Percentiles rank a stretch among this genome's conserved stretches.
These are phyloP conservation scores for Volucella bombylans DNA, from an alignment of 2,888 invertebrate genomes.

Conservation along the genomic window DNA sequence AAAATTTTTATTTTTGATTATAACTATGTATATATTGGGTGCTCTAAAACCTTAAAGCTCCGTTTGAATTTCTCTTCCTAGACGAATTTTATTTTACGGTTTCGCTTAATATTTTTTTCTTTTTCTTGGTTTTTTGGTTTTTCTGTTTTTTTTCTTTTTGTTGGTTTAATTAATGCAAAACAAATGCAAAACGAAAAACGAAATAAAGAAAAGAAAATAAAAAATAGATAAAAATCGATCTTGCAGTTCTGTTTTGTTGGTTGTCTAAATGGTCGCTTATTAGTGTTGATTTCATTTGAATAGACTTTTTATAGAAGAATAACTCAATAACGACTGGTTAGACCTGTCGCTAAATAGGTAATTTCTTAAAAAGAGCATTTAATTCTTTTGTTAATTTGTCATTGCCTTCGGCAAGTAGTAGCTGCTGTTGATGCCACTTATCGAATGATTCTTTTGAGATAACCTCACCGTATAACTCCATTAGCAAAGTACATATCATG, in stretches of 20 bases:
- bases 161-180: slow-evolving; percentile 38
- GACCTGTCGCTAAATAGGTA: slow-evolving; percentile 26
- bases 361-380: slow-evolving; percentile 40
- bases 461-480: slow-evolving; percentile 79
- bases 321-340: neutral
- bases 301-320: neutral
- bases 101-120: slow-evolving; percentile 15
- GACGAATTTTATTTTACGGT: neutral
- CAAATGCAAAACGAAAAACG: slow-evolving; percentile 27
- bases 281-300: neutral
- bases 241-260: slow-evolving; percentile 16
- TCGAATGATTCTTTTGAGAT: slow-evolving; percentile 80
- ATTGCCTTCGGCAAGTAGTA: slow-evolving; percentile 3
- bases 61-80: slow-evolving; percentile 37
- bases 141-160: slow-evolving; percentile 25
- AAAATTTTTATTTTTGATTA: slow-evolving; percentile 54
- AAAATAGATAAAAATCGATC: slow-evolving; percentile 42
- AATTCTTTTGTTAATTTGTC: slow-evolving; percentile 40
- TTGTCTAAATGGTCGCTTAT: slow-evolving; percentile 3
- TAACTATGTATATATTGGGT: slow-evolving; percentile 56
- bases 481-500: slow-evolving; percentile 77
- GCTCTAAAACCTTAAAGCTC: slow-evolving; percentile 72
- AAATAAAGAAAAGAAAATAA: slow-evolving; percentile 25
- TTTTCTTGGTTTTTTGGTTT: slow-evolving; percentile 34
- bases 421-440: slow-evolving; percentile 77